These are phyloP conservation scores for Symphodus melops DNA, from an alignment of 2,113 vertebrate species.

Conservation along the genomic window DNA sequence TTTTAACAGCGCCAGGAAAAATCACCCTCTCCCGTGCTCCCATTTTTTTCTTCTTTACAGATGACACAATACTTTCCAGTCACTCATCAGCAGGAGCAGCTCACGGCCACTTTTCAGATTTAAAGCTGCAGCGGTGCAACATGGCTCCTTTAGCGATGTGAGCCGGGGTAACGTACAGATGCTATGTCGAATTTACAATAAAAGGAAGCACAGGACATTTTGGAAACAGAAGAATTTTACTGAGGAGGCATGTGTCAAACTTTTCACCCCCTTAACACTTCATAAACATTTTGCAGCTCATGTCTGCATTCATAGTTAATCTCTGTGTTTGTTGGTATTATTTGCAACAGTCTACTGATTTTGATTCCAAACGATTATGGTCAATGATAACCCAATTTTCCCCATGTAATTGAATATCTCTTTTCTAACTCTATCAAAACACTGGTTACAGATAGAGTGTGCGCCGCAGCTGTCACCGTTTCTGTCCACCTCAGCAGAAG, in stretches of 20 bases:
- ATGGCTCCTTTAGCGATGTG: constrained; percentile 56
- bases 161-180: constrained; percentile 14
- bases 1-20: constrained; percentile 76
- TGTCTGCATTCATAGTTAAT: constrained; percentile 20
- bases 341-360: constrained; percentile 59
- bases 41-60: constrained; percentile 66
- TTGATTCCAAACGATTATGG: constrained; percentile 51
- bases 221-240: constrained; percentile 14
- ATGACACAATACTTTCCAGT: constrained; percentile 79
- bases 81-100: constrained; percentile 63
- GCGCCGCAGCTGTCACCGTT: constrained; percentile 63
- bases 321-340: constrained; percentile 27
- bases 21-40: constrained; percentile 62
- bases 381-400: constrained; percentile 52
- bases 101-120: constrained; percentile 73
- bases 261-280: constrained; percentile 14
- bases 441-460: constrained; percentile 56
- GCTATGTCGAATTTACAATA: constrained; percentile 45
- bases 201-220: constrained; percentile 26
- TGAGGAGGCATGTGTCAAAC: constrained; percentile 9
- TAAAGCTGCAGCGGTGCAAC: constrained; percentile 65
- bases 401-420: constrained; percentile 57
- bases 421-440: constrained; percentile 68
- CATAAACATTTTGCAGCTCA: constrained; percentile 1
- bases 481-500: constrained; percentile 81